Conservation (phyloP, 2,113 vertebrate genomes). For the Ginglymostoma cirratum region DNA sequence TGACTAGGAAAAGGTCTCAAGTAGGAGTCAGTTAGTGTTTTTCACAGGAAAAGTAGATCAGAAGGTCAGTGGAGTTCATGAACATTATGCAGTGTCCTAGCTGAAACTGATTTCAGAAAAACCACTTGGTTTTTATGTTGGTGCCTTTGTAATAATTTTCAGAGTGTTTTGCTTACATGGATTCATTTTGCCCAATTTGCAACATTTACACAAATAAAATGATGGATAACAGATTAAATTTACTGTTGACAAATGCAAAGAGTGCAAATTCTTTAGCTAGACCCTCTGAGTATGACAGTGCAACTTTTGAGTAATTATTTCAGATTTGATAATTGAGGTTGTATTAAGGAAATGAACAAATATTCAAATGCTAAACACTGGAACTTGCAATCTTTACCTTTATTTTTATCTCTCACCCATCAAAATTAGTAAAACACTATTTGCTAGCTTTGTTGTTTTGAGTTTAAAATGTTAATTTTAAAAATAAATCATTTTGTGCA, state of each 20-base stretch:
- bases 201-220: background rate
- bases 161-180: background rate
- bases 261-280: background rate
- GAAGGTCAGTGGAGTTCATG: background rate
- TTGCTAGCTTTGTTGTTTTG: background rate
- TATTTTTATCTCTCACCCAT: background rate
- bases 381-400: background rate
- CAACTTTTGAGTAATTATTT: background rate
- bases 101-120: background rate
- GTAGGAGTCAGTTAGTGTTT: background rate
- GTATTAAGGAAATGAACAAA: background rate
- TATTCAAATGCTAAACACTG: background rate
- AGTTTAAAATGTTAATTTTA: background rate
- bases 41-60: background rate
- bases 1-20: background rate
- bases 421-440: background rate
- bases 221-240: background rate
- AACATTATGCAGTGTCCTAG: no score
- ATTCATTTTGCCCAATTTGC: background rate
- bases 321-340: background rate
- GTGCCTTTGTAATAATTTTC: background rate
- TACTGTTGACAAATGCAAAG: background rate
- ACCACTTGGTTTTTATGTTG: background rate
- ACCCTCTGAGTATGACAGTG: background rate
- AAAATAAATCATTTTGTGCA: background rate